These are phyloP conservation scores for Ophioninae sp. DNA, from an alignment of 2,888 invertebrate species.

Conservation along the genomic window DNA sequence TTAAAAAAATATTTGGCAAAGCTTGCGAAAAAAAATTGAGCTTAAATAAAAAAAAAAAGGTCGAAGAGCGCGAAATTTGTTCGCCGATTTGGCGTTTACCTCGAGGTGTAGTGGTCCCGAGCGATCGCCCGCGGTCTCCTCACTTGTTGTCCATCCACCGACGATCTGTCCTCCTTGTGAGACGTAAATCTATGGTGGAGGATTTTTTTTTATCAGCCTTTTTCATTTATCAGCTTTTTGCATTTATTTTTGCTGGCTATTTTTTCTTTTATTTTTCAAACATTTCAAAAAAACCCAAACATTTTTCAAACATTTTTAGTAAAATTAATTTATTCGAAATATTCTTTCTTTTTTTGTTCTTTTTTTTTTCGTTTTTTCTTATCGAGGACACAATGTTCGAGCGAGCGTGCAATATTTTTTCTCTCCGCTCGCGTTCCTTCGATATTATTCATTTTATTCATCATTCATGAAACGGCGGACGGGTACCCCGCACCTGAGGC, in stretches of 20 bases:
- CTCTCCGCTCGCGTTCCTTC: slow-evolving; percentile 42
- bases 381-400: slow-evolving; percentile 42
- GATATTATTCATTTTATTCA: slow-evolving; percentile 64
- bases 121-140: slow-evolving; percentile 73
- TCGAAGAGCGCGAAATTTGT: not conserved
- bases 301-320: too few species aligned
- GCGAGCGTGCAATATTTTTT: slow-evolving; percentile 29
- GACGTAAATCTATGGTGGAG: slow-evolving; percentile 62
- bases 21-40: not conserved
- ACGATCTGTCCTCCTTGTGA: slow-evolving; percentile 71
- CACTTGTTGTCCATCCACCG: slow-evolving; percentile 72
- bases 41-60: not conserved
- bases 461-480: slow-evolving; percentile 61
- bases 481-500: slow-evolving; percentile 44
- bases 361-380: slow-evolving; percentile 26
- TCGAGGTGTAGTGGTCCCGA: slow-evolving; percentile 79
- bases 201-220: too few species aligned
- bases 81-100: slow-evolving; percentile 66
- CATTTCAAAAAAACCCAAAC: too few species aligned
- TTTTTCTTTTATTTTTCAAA: too few species aligned
- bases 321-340: too few species aligned
- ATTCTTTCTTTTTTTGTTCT: not conserved
- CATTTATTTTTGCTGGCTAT: too few species aligned
- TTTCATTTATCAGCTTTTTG: too few species aligned
- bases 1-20: not conserved